These are phyloP conservation scores for Drosophila merina DNA, from an alignment of 2,888 invertebrate genomes.

Conservation along the genomic window DNA sequence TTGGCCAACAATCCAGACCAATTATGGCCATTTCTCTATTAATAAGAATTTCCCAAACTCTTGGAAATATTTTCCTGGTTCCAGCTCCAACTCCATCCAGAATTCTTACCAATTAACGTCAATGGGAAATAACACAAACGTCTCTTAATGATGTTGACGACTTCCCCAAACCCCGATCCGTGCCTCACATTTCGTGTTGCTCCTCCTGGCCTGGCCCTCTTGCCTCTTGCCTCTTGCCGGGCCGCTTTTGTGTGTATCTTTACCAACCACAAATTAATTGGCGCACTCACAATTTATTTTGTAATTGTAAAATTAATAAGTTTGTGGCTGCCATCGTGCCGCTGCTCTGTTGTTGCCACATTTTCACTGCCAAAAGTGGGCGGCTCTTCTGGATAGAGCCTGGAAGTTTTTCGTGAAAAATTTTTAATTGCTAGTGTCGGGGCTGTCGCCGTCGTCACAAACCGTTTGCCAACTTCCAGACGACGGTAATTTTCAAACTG, in stretches of 20 bases:
- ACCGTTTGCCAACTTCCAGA: constrained; percentile 52
- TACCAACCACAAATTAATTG: constrained; percentile 71
- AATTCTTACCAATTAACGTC: constrained; percentile 65
- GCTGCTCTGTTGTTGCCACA: constrained; percentile 21
- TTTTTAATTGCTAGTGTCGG: constrained; percentile 70
- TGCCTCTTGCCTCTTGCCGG: too few relatives aligned
- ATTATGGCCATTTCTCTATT: constrained; percentile 48
- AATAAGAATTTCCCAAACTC: constrained; percentile 30
- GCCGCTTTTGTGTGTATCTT: constrained; percentile 56
- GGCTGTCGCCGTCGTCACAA: constrained; percentile 47
- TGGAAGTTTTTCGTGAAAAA: constrained; percentile 40
- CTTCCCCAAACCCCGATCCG: constrained; percentile 10
- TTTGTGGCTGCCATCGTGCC: constrained; percentile 40
- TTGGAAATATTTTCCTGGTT: constrained; percentile 17
- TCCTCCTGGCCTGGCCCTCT: not conserved
- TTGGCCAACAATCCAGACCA: constrained; percentile 65
- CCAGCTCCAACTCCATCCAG: constrained; percentile 17
- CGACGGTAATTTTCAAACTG: constrained; percentile 51
- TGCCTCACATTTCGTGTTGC: not conserved
- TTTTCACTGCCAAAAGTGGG: constrained; percentile 42
- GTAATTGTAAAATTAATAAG: constrained; percentile 76
- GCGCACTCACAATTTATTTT: constrained; percentile 70
- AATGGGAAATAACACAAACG: constrained; percentile 60
- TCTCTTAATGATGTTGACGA: constrained; percentile 61
- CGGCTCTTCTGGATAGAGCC: not conserved